Base-by-base conservation (phyloP, 2,888 invertebrate species). In the Thalpophila matura region DNA sequence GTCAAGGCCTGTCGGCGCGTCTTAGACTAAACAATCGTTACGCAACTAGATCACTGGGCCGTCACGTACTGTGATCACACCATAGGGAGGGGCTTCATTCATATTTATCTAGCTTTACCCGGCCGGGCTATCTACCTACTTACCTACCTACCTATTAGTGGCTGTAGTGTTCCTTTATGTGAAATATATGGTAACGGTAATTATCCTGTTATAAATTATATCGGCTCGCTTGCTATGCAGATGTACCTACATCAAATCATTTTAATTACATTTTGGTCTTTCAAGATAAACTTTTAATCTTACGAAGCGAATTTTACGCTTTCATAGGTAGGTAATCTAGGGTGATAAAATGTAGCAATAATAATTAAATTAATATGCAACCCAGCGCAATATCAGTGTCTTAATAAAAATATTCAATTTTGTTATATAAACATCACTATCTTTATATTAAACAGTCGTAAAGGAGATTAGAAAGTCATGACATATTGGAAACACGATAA, bases 21-120 rank as follows among this genome's bases (percentile, higher is more conserved):
- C 37, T 62, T 69, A 77, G 77, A 73, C 77, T 67, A 79, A 77
- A 77, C 79, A 72, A 55, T 45, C 43, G 18, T 77, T 73, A 69
- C 63, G 69, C 31, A 77, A 77, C 43, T 33, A 35, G 53, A 66
- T 59, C 42, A 50, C 9, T 66, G 33, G 53, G 54, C 33, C 54
- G 58, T 16, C 38, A 51, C 53, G 40, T 45, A 29, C 65, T 54
- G 45, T 50, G 66, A 61, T 74, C 66, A 56, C 20, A 74, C 62
- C 69, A 53, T 68, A 14, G 26, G 50, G 55, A 47, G 57, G 26
- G 49, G 45, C n/a, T 51, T 45, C 18, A 45, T 45, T 55, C 22
- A 42, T 49, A 27, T n/a, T n/a, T n/a, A n/a, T n/a, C n/a, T n/a
- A n/a, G n/a, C n/a, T n/a, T n/a, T n/a, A n/a, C n/a, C n/a, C n/a